These are phyloP conservation scores for Drosophila hamatofila DNA, from an alignment of 2,888 invertebrate genomes.

Conservation along the genomic window DNA sequence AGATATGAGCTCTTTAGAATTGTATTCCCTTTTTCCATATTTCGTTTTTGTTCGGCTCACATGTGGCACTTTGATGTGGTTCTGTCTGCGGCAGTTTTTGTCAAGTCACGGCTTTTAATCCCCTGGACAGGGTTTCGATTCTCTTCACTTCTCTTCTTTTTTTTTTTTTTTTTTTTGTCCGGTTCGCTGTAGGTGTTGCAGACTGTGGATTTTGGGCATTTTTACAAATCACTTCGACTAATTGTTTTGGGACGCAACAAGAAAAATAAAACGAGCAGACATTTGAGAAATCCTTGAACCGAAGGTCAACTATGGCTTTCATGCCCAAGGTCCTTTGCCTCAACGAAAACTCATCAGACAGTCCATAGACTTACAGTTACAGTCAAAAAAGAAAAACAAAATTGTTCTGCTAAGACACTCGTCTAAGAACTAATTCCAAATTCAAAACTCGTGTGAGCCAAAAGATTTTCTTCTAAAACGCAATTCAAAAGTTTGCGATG, in stretches of 20 bases:
- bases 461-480: background rate
- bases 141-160: background rate
- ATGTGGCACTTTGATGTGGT: slow-evolving; percentile 62
- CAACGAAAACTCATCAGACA: slow-evolving; percentile 38
- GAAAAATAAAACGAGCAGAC: slow-evolving; percentile 34
- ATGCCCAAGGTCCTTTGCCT: slow-evolving; percentile 48
- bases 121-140: slow-evolving; percentile 3
- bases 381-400: background rate
- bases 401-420: slow-evolving; percentile 12
- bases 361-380: slow-evolving; percentile 4
- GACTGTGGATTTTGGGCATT: slow-evolving; percentile 26
- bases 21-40: slow-evolving; percentile 40
- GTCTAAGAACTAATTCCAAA: slow-evolving; percentile 33
- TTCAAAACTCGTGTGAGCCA: slow-evolving; percentile 30
- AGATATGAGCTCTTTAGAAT: slow-evolving; percentile 47
- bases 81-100: slow-evolving; percentile 49
- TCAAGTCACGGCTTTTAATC: slow-evolving; percentile 62
- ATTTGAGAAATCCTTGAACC: slow-evolving; percentile 45
- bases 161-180: background rate
- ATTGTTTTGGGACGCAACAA: slow-evolving; percentile 53
- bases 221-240: slow-evolving; percentile 67
- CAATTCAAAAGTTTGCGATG: slow-evolving; percentile 13
- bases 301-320: slow-evolving; percentile 21
- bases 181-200: slow-evolving; percentile 40
- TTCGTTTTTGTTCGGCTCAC: slow-evolving; percentile 37